These are phyloP conservation scores for Dastarcus helophoroides DNA, from an alignment of 2,888 invertebrate genomes.

Conservation along the genomic window DNA sequence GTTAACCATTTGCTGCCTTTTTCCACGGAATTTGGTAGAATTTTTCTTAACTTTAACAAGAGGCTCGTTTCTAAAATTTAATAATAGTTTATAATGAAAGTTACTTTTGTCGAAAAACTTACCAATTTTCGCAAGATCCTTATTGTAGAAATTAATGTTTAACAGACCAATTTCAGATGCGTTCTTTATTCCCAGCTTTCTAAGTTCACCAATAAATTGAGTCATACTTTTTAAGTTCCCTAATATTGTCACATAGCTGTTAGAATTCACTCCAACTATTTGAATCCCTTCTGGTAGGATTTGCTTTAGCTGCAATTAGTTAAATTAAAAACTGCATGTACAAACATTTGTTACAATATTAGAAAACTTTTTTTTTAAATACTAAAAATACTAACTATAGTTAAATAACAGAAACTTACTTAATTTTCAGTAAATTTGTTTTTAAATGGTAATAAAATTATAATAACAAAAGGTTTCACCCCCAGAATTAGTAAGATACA, in stretches of 20 bases:
- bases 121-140: constrained; percentile 6
- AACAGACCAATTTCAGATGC: constrained; percentile 4
- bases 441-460: no score
- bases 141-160: constrained; percentile 4
- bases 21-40: constrained; percentile 5
- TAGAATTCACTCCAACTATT: constrained; percentile 7
- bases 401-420: no score
- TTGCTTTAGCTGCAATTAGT: not conserved
- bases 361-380: no score
- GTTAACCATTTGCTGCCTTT: constrained; percentile 8
- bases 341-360: no score
- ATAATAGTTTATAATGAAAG: constrained; percentile 2
- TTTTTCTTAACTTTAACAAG: constrained; percentile 3
- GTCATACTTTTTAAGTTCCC: constrained; percentile 4
- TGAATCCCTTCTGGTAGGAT: constrained; percentile 5
- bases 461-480: no score
- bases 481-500: no score
- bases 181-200: constrained; percentile 3
- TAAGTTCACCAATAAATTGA: constrained; percentile 2
- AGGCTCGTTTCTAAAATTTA: constrained; percentile 4
- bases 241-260: constrained; percentile 6
- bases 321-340: no score
- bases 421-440: no score
- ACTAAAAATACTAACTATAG: no score
- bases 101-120: constrained; percentile 1